These are phyloP conservation scores for Anoplolepis gracilipes DNA, from an alignment of 1,140 invertebrate genomes.

Conservation along the genomic window DNA sequence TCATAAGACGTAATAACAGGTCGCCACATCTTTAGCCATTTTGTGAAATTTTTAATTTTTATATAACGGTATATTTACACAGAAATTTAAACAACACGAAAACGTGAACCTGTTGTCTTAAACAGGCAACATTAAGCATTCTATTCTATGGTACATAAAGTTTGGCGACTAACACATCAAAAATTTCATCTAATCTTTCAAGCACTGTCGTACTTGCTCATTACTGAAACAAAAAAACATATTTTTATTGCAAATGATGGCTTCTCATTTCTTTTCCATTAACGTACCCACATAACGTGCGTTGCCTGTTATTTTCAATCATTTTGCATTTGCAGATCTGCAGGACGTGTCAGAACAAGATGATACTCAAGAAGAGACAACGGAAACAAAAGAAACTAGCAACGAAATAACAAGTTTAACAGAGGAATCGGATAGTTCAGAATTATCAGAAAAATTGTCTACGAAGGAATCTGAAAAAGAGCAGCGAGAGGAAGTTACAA, in stretches of 20 bases:
- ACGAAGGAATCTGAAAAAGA: neutral
- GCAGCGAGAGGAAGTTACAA: neutral
- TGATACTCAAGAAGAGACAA: conserved; percentile 13
- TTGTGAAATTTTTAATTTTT: neutral
- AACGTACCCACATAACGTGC: neutral
- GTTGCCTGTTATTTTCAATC: neutral
- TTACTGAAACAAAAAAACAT: conserved; percentile 3
- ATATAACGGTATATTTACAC: neutral
- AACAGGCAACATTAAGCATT: neutral
- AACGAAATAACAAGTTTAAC: neutral
- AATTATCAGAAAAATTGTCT: conserved; percentile 10
- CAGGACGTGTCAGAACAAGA: conserved; percentile 41
- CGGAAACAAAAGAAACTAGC: neutral
- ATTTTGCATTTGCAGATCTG: conserved; percentile 22
- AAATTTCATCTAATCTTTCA: conserved; percentile 11
- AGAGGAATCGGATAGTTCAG: conserved; percentile 22
- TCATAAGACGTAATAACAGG: neutral
- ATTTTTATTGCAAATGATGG: conserved; percentile 4
- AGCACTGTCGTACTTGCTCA: neutral
- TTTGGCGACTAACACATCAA: conserved; percentile 28
- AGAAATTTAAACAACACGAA: neutral
- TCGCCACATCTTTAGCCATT: neutral
- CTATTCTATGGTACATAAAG: neutral
- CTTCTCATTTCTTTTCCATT: conserved; percentile 40
- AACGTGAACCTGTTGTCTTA: neutral